A percentile compares a stretch with the other conserved stretches of the same genome.
Evolutionary conservation across 2,113 vertebrate genomes (phyloP).

Genomic region (Xerus inauris): DNA sequence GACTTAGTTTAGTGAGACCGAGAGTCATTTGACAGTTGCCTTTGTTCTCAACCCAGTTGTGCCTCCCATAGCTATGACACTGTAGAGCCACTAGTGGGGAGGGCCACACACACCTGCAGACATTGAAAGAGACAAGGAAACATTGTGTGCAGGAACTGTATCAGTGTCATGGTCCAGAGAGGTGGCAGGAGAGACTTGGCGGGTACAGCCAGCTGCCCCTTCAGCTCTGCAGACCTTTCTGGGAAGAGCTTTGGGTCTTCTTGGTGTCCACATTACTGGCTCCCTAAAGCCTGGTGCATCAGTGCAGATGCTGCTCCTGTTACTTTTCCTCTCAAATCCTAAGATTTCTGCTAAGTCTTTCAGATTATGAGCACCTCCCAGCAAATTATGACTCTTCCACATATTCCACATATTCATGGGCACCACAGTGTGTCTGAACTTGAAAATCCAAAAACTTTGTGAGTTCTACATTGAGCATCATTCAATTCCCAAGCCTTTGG

Average conservation of each 20-base stretch:
- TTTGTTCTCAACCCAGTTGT: neutral
- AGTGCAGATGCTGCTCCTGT: neutral
- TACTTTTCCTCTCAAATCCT: neutral
- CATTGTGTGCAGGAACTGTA: too few species aligned
- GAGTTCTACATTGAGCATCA: rapidly evolving
- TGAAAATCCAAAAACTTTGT: neutral
- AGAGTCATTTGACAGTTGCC: neutral
- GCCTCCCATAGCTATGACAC: neutral
- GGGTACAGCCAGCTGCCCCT: too few species aligned
- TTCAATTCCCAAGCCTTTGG: neutral
- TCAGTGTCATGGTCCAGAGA: neutral
- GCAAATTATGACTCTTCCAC: neutral
- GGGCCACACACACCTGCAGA: neutral
- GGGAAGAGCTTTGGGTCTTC: neutral
- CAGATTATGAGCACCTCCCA: neutral
- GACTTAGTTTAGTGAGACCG: neutral
- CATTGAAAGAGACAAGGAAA: neutral
- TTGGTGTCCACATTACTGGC: neutral
- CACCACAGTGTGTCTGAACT: neutral
- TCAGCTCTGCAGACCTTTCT: neutral
- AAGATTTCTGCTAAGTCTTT: neutral
- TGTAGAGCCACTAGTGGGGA: neutral
- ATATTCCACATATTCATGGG: neutral
- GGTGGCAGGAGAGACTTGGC: too few species aligned
- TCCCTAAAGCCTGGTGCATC: neutral